phyloP scores from a whole-genome alignment of 2,888 invertebrate genomes.

The Sphaeridia pumilis region DNA sequence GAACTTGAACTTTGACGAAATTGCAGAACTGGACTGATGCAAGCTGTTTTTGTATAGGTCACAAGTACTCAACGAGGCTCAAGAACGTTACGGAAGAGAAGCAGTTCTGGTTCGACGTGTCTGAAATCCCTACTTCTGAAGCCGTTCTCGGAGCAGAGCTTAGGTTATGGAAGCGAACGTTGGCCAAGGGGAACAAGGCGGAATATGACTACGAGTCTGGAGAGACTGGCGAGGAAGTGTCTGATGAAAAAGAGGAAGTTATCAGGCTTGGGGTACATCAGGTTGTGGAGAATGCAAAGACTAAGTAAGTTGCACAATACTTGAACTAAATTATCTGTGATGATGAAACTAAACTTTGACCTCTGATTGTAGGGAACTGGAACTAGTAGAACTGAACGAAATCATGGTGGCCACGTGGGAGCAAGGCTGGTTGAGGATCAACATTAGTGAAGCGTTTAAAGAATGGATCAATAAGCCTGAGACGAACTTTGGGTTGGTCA shows the following conservation, averaged over 20 bases:
- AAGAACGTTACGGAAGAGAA: slow-evolving; percentile 61
- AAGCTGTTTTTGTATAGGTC: too few relatives aligned
- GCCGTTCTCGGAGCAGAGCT: slow-evolving; percentile 77
- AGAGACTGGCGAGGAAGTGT: slow-evolving; percentile 4
- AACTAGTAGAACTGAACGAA: slow-evolving; percentile 60
- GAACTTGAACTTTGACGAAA: too few relatives aligned
- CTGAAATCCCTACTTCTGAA: slow-evolving; percentile 70
- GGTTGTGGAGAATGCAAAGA: slow-evolving; percentile 38
- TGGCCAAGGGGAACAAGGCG: slow-evolving; percentile 19
- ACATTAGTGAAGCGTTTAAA: slow-evolving; percentile 63
- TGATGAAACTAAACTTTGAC: too few relatives aligned
- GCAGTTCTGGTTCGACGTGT: slow-evolving; percentile 83
- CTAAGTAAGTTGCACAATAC: too few relatives aligned
- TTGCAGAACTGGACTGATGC: too few relatives aligned
- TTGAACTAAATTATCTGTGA: too few relatives aligned
- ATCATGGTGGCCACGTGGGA: slow-evolving; percentile 59
- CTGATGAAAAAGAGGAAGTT: slow-evolving; percentile 22
- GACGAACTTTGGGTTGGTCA: not conserved
- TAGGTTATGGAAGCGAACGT: slow-evolving; percentile 60
- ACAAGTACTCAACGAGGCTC: slow-evolving; percentile 43
- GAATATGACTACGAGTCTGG: slow-evolving; percentile 14
- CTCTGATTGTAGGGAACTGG: slow-evolving; percentile 56
- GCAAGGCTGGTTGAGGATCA: slow-evolving; percentile 77
- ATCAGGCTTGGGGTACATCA: slow-evolving; percentile 38
- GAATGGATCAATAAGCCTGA: slow-evolving; percentile 59